Percentiles rank a stretch among this genome's conserved stretches.
Conservation (phyloP, 2,797 vertebrate genomes). For the Helicolenus hilgendorfi region DNA sequence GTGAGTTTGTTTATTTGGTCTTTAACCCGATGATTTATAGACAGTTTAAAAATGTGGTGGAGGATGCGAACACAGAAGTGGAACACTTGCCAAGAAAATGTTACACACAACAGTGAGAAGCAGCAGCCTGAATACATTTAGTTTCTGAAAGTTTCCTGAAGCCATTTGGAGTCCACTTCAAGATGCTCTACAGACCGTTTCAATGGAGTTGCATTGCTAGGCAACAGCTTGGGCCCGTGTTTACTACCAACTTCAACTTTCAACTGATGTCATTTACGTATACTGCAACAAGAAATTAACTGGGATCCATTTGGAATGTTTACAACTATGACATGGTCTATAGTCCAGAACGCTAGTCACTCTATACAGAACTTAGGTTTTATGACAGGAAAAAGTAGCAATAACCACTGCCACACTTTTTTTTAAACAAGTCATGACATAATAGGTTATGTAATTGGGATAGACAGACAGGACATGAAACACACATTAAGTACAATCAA, state of each 20-base stretch:
- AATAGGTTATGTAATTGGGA: too few species aligned
- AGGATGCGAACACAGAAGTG: background rate
- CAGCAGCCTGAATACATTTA: background rate
- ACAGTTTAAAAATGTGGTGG: background rate
- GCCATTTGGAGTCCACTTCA: background rate
- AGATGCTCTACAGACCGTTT: background rate
- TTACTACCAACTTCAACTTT: background rate
- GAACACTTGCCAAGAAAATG: background rate
- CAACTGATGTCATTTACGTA: background rate
- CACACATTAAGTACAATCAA: too few species aligned
- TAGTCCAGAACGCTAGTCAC: too few species aligned
- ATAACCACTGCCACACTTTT: too few species aligned
- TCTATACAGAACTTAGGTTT: too few species aligned
- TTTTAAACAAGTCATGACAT: too few species aligned
- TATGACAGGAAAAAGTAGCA: too few species aligned
- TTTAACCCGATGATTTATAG: slow-evolving; percentile 22
- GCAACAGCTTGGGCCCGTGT: background rate
- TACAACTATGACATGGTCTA: too few species aligned
- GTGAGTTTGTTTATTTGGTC: slow-evolving; percentile 23
- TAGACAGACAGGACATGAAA: too few species aligned
- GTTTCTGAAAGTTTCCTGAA: background rate
- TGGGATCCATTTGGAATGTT: background rate
- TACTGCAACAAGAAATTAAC: background rate
- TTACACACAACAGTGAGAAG: background rate
- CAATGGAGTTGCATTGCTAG: background rate